Percentiles rank a stretch among this genome's conserved stretches.
phyloP scores from a whole-genome alignment of 2,888 invertebrate species.

The Spilarctia lutea region DNA sequence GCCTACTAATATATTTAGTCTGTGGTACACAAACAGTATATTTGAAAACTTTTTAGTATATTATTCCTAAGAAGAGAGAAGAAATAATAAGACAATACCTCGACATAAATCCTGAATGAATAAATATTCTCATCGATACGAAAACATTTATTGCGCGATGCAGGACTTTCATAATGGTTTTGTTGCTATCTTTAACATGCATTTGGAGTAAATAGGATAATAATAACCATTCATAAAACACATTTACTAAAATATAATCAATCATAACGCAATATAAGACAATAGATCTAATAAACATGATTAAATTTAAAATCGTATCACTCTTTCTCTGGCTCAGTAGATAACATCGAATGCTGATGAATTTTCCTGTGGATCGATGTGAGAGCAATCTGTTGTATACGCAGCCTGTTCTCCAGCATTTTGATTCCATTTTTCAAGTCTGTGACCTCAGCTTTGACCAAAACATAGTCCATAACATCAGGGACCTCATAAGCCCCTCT shows the following conservation, averaged over 20 bases:
- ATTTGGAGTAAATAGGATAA: background rate
- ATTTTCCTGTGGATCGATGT: conserved; percentile 69
- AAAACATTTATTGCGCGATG: too few species aligned
- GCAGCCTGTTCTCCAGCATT: conserved; percentile 68
- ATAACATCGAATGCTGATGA: conserved; percentile 55
- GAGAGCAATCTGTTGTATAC: conserved; percentile 75
- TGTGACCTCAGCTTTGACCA: conserved; percentile 79
- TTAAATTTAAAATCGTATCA: conserved; percentile 10
- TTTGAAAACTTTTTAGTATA: background rate
- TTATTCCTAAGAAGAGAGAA: background rate
- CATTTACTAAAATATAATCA: conserved; percentile 6
- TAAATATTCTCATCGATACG: background rate
- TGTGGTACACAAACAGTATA: background rate
- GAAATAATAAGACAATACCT: background rate
- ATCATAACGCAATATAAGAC: conserved; percentile 5
- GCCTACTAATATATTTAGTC: background rate
- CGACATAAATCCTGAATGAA: too few species aligned
- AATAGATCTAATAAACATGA: conserved; percentile 13
- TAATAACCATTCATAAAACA: background rate
- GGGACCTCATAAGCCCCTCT: conserved; percentile 82
- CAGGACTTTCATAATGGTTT: too few species aligned
- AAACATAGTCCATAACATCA: conserved; percentile 86
- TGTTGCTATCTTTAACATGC: background rate
- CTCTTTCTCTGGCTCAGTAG: conserved; percentile 1
- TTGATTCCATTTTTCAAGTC: conserved; percentile 78